Evolutionary conservation across 2,113 vertebrate species (phyloP).

Genomic region (Vidua macroura): DNA sequence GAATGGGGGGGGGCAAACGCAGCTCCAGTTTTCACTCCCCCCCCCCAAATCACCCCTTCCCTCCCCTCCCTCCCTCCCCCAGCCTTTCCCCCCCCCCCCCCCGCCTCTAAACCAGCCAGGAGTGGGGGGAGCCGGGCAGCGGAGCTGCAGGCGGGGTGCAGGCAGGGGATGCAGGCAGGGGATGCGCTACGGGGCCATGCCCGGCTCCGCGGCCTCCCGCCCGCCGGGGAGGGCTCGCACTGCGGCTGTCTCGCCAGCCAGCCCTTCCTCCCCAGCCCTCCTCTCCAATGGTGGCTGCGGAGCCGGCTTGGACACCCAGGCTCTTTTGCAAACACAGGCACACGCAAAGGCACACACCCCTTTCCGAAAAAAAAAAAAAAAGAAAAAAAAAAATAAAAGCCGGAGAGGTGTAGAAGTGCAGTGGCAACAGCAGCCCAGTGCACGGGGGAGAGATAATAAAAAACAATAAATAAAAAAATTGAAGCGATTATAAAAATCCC

Average conservation of each 20-base stretch:
- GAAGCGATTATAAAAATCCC: neutral
- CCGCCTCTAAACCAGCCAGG: neutral
- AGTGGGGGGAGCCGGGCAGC: neutral
- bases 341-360: neutral
- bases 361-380: neutral
- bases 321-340: neutral
- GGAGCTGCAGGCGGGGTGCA: neutral
- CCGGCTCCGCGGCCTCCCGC: neutral
- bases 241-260: constrained; percentile 49
- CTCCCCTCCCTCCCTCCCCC: too few species aligned
- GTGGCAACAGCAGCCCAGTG: neutral
- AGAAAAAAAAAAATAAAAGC: neutral
- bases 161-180: neutral
- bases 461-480: neutral
- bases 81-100: too few species aligned
- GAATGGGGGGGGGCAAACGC: too few species aligned
- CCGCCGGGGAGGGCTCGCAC: constrained; percentile 39
- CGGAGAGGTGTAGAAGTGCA: neutral
- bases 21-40: too few species aligned
- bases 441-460: neutral
- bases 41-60: too few species aligned
- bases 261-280: constrained; percentile 26
- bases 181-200: constrained; percentile 35
- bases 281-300: constrained; percentile 36
- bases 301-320: constrained; percentile 35